Evolutionary conservation across 2,888 invertebrate species (phyloP).

Genomic region (Harpalus rubripes): DNA sequence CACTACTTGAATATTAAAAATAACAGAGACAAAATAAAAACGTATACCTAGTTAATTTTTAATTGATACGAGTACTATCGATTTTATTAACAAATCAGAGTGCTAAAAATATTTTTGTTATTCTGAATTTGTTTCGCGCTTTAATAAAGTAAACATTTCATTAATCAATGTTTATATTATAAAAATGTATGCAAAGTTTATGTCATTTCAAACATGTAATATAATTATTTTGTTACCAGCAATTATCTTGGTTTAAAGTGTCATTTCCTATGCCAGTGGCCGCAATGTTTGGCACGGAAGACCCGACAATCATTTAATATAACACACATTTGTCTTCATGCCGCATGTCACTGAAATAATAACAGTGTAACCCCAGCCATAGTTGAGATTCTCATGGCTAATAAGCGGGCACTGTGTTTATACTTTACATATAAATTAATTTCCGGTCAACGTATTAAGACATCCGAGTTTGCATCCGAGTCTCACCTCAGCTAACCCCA

Average conservation of each 20-base stretch:
- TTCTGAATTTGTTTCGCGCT: no score
- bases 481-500: conserved; percentile 31
- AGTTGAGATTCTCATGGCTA: conserved; percentile 58
- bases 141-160: no score
- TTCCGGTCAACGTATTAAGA: conserved; percentile 58
- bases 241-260: conserved; percentile 2
- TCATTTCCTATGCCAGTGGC: conserved; percentile 1
- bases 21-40: no score
- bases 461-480: conserved; percentile 31
- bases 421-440: conserved; percentile 62
- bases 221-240: not conserved
- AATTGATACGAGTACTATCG: no score
- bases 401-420: conserved; percentile 55
- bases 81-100: no score
- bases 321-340: conserved; percentile 63
- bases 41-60: no score
- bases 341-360: conserved; percentile 49
- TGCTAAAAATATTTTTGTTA: no score
- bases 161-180: not conserved
- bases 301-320: conserved; percentile 60
- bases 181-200: not conserved
- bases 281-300: conserved; percentile 29
- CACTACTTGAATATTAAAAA: no score
- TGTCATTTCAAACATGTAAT: not conserved
- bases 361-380: conserved; percentile 51